Evolutionary conservation across 2,888 invertebrate species (phyloP), one percentile per base, ranked within the genome.

Genomic region (Pyrochroa serraticornis): DNA sequence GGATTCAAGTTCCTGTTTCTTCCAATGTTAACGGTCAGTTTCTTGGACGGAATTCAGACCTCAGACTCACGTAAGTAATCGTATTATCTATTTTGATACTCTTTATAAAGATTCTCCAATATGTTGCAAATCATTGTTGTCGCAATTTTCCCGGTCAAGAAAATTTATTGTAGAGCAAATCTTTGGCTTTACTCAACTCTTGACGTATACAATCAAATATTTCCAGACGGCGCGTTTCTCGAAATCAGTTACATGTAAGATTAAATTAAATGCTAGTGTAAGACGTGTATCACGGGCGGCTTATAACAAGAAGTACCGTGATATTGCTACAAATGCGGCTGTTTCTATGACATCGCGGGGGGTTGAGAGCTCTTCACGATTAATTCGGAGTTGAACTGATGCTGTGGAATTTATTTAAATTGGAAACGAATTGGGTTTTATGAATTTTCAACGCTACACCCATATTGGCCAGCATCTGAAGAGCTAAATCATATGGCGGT

Each of bases 221-320:
- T 64, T 54, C 56, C 57, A 61, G 63, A 53, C 61, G 63, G 54
- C 42, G 58, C 46, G 58, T 54, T 56, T 59, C 50, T 49, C 47
- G 35, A 60, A 61, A 64, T 64, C 54, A 42, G 47, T 59, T 59
- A 59, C 44, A 61, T 49, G 49, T 60, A 48, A 61, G 63, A 61
- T 58, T 60, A 55, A 63, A 62, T 62, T 62, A 62, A 47, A 59
- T 47, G 59, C 62, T 50, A 58, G 54, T 60, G 53, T 60, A 60
- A 60, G 60, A 60, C 51, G 61, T 58, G 57, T 61, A 61, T 58
- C 54, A 49, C 55, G 57, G 49, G 41, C 45, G 54, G 54, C 48
- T 61, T 57, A 61, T 37, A 58, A 58, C 61, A 61, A 58, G 61
- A 58, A 58, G 50, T 50, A 43, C 58, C 44, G 46, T 47, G 58